Conservation (phyloP, 2,888 invertebrate genomes). For the Crioceris asparagi region DNA sequence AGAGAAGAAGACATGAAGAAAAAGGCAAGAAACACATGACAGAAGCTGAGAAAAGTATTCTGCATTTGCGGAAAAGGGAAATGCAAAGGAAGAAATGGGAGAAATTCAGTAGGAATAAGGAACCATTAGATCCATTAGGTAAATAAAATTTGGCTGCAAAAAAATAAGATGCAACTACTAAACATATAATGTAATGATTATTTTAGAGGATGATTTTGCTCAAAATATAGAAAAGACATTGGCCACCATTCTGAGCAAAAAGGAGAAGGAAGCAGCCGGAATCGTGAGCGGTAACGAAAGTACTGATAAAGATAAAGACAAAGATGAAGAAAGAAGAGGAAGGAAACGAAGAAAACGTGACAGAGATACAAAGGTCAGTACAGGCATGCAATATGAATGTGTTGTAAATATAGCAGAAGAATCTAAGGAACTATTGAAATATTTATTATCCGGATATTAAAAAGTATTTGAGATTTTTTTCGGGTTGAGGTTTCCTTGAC, state of each 20-base stretch:
- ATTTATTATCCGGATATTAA: no score
- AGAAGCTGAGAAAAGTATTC: conserved; percentile 37
- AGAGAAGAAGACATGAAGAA: conserved; percentile 25
- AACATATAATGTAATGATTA: no score
- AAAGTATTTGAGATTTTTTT: no score
- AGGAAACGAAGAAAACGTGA: conserved; percentile 48
- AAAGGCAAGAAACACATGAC: conserved; percentile 33
- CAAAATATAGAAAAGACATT: conserved; percentile 70
- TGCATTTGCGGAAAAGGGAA: conserved; percentile 35
- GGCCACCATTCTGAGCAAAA: conserved; percentile 57
- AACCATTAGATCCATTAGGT: conserved; percentile 19
- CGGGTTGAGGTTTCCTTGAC: no score
- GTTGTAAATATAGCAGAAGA: no score
- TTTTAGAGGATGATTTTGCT: conserved; percentile 59
- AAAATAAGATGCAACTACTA: no score
- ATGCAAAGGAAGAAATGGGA: conserved; percentile 35
- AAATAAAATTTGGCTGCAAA: conserved; percentile 1
- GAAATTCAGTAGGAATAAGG: conserved; percentile 29
- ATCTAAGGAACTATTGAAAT: no score
- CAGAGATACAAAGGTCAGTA: conserved; percentile 42
- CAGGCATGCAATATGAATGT: no score
- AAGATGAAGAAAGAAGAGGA: conserved; percentile 42
- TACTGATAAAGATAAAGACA: conserved; percentile 37
- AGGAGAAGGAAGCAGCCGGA: conserved; percentile 39
- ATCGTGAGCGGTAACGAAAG: conserved; percentile 33